Evolutionary conservation across 2,888 invertebrate genomes (phyloP).

Genomic region (Tiliacea citrago): DNA sequence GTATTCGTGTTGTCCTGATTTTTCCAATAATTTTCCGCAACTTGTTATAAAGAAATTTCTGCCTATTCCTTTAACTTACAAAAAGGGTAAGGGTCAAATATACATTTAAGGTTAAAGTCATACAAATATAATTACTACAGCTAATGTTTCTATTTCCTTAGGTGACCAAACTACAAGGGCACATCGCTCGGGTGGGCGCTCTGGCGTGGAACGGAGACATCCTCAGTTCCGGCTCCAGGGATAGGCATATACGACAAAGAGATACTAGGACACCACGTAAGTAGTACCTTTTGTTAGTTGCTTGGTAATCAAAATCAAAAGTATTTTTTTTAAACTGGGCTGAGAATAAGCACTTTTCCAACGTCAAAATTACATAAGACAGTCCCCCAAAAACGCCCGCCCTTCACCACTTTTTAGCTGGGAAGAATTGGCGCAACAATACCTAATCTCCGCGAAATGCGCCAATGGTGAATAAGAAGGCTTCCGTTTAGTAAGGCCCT

Average conservation of each 20-base stretch:
- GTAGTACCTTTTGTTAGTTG: constrained; percentile 46
- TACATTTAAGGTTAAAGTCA: no score
- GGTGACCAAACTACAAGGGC: constrained; percentile 97
- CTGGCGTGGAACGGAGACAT: constrained; percentile 99
- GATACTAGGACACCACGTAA: constrained; percentile 96
- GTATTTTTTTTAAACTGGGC: no score
- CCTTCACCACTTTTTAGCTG: no score
- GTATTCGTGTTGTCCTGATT: neutral
- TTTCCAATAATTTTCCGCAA: neutral
- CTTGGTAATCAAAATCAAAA: no score
- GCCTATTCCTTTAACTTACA: neutral
- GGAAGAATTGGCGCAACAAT: no score
- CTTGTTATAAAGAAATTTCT: neutral
- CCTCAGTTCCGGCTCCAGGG: constrained; percentile 98
- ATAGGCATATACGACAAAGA: constrained; percentile 97
- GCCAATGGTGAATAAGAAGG: no score
- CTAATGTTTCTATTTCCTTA: constrained; percentile 67
- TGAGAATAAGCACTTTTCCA: no score
- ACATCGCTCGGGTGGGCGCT: constrained; percentile 97
- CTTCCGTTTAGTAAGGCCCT: no score
- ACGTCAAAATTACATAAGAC: no score
- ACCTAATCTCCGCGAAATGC: neutral
- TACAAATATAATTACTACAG: neutral
- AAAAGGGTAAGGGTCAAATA: neutral
- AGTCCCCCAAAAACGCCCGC: no score